These are phyloP conservation scores for Pelobates fuscus DNA, from an alignment of 2,113 vertebrate species.

Conservation along the genomic window DNA sequence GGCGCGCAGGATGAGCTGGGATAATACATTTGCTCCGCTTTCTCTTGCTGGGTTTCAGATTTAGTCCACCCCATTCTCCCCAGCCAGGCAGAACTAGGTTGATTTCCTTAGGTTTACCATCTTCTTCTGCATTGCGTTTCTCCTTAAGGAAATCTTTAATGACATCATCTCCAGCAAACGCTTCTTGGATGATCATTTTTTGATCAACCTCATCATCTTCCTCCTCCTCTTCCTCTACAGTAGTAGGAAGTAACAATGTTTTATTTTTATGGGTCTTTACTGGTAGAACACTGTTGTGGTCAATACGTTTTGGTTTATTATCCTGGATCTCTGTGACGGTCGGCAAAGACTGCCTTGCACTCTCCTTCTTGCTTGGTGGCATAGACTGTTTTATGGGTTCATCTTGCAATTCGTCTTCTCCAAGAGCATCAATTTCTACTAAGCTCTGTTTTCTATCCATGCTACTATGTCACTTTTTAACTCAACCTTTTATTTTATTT, in stretches of 20 bases:
- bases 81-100: conserved; percentile 89
- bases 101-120: conserved; percentile 64
- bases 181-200: conserved; percentile 81
- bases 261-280: conserved; percentile 60
- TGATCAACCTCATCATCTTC: conserved; percentile 65
- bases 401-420: conserved; percentile 46
- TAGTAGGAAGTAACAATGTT: conserved; percentile 58
- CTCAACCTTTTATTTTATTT: no score
- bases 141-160: conserved; percentile 84
- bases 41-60: conserved; percentile 69
- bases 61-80: conserved; percentile 88
- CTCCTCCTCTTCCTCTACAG: conserved; percentile 67
- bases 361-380: neutral
- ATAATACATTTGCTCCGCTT: conserved; percentile 78
- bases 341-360: rapidly evolving
- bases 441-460: conserved; percentile 60
- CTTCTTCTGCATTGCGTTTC: conserved; percentile 75
- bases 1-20: conserved; percentile 55
- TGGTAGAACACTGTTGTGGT: conserved; percentile 74
- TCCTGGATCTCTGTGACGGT: neutral
- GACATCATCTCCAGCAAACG: conserved; percentile 90
- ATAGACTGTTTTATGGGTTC: no score
- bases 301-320: conserved; percentile 71
- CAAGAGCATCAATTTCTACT: conserved; percentile 75
- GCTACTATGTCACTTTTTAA: no score